Evolutionary conservation across 2,888 invertebrate genomes (phyloP), one percentile per base, ranked within the genome.

Genomic region (Chesias legatella): DNA sequence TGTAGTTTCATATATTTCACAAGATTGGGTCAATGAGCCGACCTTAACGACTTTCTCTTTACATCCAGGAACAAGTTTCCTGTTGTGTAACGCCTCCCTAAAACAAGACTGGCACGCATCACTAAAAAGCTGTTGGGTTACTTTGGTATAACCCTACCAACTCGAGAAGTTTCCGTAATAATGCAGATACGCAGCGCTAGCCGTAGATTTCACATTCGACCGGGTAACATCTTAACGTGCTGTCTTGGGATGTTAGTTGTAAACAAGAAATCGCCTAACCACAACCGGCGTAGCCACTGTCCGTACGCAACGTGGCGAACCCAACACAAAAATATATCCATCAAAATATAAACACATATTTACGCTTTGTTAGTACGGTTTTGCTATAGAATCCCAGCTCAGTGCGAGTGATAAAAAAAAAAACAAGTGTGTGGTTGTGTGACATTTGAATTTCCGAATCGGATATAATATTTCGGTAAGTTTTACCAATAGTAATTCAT

Each of bases 281-380:
- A 85, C 68, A 82, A 76, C 76, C 83, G 83, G 82, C 72, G 65
- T 64, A 73, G 81, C 84, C 85, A 80, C 81, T 57, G 78, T 55
- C 70, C 75, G 72, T 46, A 49, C 38, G 69, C 76, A 67, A 83
- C 85, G 86, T 84, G 84, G 84, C 82, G 57, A 52, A 59, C 67
- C 64, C 64, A 61, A n/a, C 28, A 10, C 20, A 30, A 34, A 37
- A 22, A 36, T 25, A 13, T 29, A 17, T 28, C 21, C 10, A 47
- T 42, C 43, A 33, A 32, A 29, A 29, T 20, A 40, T 32, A 38
- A 7, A 23, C 26, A 38, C n/a, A 41, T 50, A 40, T 33, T 29
- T 23, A 24, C 23, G 36, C 39, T 48, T 48, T 41, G 44, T 27
- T 42, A 43, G 42, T 46, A 17, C 25, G 39, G 34, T 30, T 24